Evolutionary conservation across 64 coral and sea anemone genomes (phyloP), one percentile per base, ranked within the genome.

Genomic region (Pachyseris speciosa): DNA sequence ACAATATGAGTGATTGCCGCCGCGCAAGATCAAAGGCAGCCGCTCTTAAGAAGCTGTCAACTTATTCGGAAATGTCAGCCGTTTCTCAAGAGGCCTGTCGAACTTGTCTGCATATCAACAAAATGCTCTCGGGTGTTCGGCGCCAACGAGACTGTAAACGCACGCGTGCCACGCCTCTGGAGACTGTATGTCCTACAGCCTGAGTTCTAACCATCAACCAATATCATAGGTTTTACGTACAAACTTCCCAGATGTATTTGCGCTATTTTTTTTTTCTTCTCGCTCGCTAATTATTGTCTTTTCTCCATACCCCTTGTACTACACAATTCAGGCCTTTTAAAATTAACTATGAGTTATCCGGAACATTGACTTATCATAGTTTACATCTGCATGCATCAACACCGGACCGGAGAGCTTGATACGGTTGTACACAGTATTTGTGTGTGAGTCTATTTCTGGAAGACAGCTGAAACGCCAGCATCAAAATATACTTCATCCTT

Each of bases 1-100:
- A 19, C 74, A 70, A 71, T 91, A 61, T 91, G 79, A 91, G 28
- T 84, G 69, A 92, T 92, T 66, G 80, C 48, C 67, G n/a, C 65
- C 37, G 30, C 69, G 68, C 24, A 66, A 84, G 78, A 61, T 92
- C 48, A 92, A 75, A 92, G 50, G 52, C 32, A 3, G 22, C 89
- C 89, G 89, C 89, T 38, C 89, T 92, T 36, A 73, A 80, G 83
- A 24, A 84, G 36, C 79, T 92, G 89, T 92, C 89, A 92, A 42
- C 71, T 81, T 81, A 67, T 52, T 60, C 67, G 79, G 89, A 92
- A 92, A 84, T 77, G 75, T 92, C 89, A 81, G 78, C 89, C 83
- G 78, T 75, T 60, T 73, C 57, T 92, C 89, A 92, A 92, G 89
- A 64, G 78, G 47, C 67, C 64, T 84, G 89, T 92, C 79, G 77